phyloP scores from a whole-genome alignment of 2,797 vertebrate species.

The Microctenopoma steveboyesi region DNA sequence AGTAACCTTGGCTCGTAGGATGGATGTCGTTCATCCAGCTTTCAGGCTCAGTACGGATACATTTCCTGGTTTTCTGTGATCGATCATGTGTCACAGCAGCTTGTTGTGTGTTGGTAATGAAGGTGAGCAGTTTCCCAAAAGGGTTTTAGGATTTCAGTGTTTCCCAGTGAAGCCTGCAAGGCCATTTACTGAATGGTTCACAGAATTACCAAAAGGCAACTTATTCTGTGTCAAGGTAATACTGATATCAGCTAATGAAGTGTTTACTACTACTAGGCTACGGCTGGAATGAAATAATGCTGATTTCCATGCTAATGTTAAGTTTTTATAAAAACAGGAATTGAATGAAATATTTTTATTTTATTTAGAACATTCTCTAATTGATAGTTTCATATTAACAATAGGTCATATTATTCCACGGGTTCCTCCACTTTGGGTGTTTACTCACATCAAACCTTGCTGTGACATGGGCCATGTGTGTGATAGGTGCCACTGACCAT shows the following conservation, averaged over 20 bases:
- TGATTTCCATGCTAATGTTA: too few species aligned
- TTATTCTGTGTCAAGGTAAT: too few species aligned
- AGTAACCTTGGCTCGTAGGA: conserved; percentile 73
- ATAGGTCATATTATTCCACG: background rate
- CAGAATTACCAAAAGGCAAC: too few species aligned
- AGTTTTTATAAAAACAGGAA: too few species aligned
- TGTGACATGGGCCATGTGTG: too few species aligned
- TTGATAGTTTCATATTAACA: background rate
- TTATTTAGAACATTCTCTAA: background rate
- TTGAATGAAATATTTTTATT: background rate
- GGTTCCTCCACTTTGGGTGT: too few species aligned
- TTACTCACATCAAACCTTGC: too few species aligned
- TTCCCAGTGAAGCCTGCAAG: background rate
- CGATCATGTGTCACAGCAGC: background rate
- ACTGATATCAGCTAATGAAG: too few species aligned
- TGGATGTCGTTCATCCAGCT: conserved; percentile 40
- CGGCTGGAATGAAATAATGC: too few species aligned
- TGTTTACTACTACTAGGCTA: too few species aligned
- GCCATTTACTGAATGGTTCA: too few species aligned
- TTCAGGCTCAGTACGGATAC: conserved; percentile 13
- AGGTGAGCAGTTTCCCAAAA: background rate
- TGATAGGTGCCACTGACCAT: too few species aligned
- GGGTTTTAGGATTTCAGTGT: background rate
- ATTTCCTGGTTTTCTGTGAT: conserved; percentile 5
- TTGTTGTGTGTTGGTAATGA: background rate